Percentiles rank a stretch among this genome's conserved stretches.
Evolutionary conservation across 2,888 invertebrate genomes (phyloP).

Genomic region (Mimumesa dahlbomi): DNA sequence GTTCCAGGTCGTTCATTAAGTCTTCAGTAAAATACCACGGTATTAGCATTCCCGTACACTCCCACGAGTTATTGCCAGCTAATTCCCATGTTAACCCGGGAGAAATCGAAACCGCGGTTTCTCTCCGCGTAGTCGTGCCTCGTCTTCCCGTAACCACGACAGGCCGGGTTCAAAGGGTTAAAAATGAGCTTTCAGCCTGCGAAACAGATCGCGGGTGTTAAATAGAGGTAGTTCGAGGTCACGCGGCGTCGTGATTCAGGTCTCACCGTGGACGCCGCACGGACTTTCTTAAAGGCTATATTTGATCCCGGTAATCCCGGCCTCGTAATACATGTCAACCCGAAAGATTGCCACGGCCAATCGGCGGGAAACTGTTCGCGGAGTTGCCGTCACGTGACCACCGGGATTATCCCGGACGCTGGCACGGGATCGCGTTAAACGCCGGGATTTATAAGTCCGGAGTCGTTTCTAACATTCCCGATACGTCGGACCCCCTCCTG

Average conservation of each 20-base stretch:
- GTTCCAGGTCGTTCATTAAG: too few relatives aligned
- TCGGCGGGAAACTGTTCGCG: slow-evolving; percentile 23
- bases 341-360: slow-evolving; percentile 46
- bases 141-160: too few relatives aligned
- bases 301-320: slow-evolving; percentile 47
- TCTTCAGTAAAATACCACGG: too few relatives aligned
- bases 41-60: too few relatives aligned
- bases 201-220: too few relatives aligned
- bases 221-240: slow-evolving; percentile 27
- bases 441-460: slow-evolving; percentile 51
- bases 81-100: too few relatives aligned
- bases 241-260: slow-evolving; percentile 40
- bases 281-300: slow-evolving; percentile 50
- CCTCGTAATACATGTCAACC: slow-evolving; percentile 58
- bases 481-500: slow-evolving; percentile 8
- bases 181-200: too few relatives aligned
- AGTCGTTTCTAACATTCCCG: slow-evolving; percentile 13
- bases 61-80: too few relatives aligned
- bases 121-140: too few relatives aligned
- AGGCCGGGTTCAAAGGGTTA: too few relatives aligned
- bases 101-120: too few relatives aligned
- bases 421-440: slow-evolving; percentile 47
- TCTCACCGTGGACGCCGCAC: too few relatives aligned
- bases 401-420: slow-evolving; percentile 49
- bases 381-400: slow-evolving; percentile 24